A percentile compares a stretch with the other conserved stretches of the same genome.
Evolutionary conservation across 2,888 invertebrate genomes (phyloP).

Genomic region (Ormia ochracea): DNA sequence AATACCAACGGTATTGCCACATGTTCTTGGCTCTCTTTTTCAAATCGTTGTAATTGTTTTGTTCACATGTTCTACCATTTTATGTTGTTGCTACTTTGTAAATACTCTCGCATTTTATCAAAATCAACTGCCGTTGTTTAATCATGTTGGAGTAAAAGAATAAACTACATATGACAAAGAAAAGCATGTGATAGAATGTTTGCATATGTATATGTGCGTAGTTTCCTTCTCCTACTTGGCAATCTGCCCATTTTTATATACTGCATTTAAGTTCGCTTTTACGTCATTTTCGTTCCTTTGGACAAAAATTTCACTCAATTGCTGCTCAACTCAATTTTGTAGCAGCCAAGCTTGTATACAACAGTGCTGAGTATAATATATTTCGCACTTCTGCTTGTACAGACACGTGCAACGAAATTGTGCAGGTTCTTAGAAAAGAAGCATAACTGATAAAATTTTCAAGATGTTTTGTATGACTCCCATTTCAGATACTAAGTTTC

Average conservation of each 20-base stretch:
- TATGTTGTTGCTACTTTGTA: neutral
- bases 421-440: conserved; percentile 7
- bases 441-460: neutral
- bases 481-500: too few relatives aligned
- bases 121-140: neutral
- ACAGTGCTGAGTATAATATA: neutral
- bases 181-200: neutral
- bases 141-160: conserved; percentile 46
- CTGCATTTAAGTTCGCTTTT: conserved; percentile 20
- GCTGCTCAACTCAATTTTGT: neutral
- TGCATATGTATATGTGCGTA: neutral
- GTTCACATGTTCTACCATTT: conserved; percentile 15
- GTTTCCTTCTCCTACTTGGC: conserved; percentile 50
- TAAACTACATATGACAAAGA: conserved; percentile 18
- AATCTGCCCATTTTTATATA: conserved; percentile 59
- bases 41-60: conserved; percentile 14
- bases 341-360: conserved; percentile 16
- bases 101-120: neutral
- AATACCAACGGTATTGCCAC: neutral
- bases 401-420: neutral
- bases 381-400: neutral
- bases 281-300: neutral
- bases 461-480: neutral
- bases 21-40: conserved; percentile 9
- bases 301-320: neutral